Percentiles rank a stretch among this genome's conserved stretches.
phyloP scores from a whole-genome alignment of 2,797 vertebrate genomes.

The Allobates femoralis region DNA sequence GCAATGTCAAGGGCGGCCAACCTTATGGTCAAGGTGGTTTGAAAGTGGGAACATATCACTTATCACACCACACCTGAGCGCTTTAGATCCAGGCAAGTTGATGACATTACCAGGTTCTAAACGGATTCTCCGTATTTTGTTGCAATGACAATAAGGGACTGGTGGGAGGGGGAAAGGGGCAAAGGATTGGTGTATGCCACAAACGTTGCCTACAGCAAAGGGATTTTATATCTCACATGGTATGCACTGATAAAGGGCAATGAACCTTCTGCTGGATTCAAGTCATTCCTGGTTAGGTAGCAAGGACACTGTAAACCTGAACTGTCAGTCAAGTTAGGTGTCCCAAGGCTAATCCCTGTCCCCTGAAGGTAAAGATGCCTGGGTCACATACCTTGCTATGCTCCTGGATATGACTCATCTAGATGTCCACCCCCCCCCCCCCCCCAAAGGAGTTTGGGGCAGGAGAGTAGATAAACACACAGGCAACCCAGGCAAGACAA shows the following conservation, averaged over 20 bases:
- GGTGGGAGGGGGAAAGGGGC: no score
- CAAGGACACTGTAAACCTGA: no score
- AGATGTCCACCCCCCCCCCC: no score
- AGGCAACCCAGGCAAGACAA: no score
- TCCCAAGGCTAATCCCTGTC: no score
- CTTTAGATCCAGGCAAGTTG: conserved; percentile 20
- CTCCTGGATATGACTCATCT: no score
- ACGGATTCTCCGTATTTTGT: background rate
- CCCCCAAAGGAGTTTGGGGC: no score
- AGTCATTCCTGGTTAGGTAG: no score
- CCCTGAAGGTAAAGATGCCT: no score
- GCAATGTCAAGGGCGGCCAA: background rate
- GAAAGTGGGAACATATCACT: background rate
- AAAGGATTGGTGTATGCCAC: conserved; percentile 10
- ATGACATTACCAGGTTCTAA: conserved; percentile 4
- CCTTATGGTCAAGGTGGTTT: background rate
- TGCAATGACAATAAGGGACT: conserved; percentile 2
- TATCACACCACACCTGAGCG: conserved; percentile 35
- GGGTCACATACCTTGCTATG: no score
- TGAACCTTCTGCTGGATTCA: background rate
- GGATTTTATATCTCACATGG: conserved; percentile 17
- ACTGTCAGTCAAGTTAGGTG: no score
- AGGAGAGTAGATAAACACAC: no score
- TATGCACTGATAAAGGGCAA: conserved; percentile 15
- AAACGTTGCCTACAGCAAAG: conserved; percentile 27